Evolutionary conservation across 2,113 vertebrate genomes (phyloP), one percentile per base, ranked within the genome.

Genomic region (Oenanthe melanoleuca): DNA sequence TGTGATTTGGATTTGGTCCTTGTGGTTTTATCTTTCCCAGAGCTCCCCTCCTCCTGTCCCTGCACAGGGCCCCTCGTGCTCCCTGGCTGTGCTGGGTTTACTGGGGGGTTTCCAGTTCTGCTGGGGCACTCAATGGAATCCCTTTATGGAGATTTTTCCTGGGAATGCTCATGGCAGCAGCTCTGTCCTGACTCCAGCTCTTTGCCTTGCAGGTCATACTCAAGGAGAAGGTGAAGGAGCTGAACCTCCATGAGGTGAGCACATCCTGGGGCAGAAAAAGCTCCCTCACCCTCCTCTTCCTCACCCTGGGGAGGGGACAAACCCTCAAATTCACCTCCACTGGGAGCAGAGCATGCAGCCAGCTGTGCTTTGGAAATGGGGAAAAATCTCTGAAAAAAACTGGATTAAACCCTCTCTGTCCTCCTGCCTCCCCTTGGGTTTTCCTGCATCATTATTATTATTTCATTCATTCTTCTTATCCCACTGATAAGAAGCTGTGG

Each of bases 171-270:
- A 1, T 0, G 0, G 37, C n/a, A 49, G 66, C 13, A 44, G 42
- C 53, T 49, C 52, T 33, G 45, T 42, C 45, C 64, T 91, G n/a
- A 91, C 47, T 22, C 25, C 8, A 0, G 22, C 0, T 8, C 94
- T 96, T 85, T 97, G 47, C 88, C 88, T 97, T 97, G n/a, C 96
- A 99, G 99, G 99, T 99, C 84, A 99, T 99, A 97, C 98, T 99
- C 95, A 99, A 99, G 97, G 99, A 99, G 97, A 99, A 99, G 96
- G 99, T 99, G 95, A 99, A 99, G 98, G 99, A 99, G 95, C 97
- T 99, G 97, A 99, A 99, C 96, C 98, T 99, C 61, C 99, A 99
- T 84, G 99, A 99, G 98, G 99, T 99, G 98, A 98, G 99, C 78
- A 71, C 2, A 0, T 66, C 31, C 47, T 65, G 47, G 56, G 66